Conservation (phyloP, 2,113 vertebrate genomes). For the Eurypyga helias region DNA sequence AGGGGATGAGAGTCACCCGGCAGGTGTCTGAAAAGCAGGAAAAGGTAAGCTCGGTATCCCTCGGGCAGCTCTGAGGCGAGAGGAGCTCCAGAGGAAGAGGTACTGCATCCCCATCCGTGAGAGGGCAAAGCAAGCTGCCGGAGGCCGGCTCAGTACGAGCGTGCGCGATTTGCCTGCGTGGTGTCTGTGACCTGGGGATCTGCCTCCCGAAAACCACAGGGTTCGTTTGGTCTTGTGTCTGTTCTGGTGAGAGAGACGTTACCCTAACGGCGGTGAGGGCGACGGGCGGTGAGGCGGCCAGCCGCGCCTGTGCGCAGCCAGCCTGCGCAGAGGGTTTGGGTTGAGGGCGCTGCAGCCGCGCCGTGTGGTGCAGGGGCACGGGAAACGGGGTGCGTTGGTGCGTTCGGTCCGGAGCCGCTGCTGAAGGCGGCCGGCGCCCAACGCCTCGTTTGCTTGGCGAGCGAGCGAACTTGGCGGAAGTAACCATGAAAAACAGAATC, state of each 20-base stretch:
- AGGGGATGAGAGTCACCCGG: background rate
- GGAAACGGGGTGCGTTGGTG: too few species aligned
- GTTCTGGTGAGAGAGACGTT: background rate
- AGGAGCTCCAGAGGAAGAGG: background rate
- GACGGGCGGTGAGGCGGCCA: too few species aligned
- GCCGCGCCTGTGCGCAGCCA: background rate
- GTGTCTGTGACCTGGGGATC: background rate
- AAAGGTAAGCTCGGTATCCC: background rate
- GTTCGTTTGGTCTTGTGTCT: background rate
- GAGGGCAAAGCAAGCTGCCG: background rate
- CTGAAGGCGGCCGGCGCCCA: background rate
- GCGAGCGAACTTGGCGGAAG: background rate
- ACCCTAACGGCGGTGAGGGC: too few species aligned
- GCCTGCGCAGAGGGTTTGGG: background rate
- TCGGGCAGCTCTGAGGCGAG: background rate
- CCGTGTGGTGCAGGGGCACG: too few species aligned
- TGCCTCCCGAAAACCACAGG: background rate
- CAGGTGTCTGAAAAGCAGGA: background rate
- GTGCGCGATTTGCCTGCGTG: background rate
- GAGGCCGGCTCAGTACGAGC: background rate
- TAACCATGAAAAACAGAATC: background rate
- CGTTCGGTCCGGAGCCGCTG: background rate
- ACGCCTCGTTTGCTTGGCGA: background rate
- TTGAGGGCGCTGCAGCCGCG: fast-evolving
- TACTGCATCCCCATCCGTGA: background rate